A percentile compares a stretch with the other conserved stretches of the same genome.
Evolutionary conservation across 2,797 vertebrate genomes (phyloP).

Genomic region (Micropoecilia bifurca): DNA sequence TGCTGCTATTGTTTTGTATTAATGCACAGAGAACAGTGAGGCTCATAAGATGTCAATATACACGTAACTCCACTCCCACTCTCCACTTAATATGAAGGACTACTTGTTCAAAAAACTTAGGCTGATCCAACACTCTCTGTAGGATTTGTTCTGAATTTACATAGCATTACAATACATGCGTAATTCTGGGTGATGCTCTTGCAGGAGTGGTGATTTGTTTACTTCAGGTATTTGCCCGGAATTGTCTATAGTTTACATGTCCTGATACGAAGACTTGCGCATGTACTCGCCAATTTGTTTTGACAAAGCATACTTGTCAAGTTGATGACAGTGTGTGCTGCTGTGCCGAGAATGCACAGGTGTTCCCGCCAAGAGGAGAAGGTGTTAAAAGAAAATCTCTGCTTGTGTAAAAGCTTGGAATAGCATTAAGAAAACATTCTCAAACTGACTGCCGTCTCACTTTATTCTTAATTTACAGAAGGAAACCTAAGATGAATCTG

Average conservation of each 20-base stretch:
- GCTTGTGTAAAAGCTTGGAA: constrained; percentile 1
- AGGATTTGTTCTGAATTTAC: neutral
- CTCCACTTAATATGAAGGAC: neutral
- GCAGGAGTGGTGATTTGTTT: neutral
- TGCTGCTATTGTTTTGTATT: neutral
- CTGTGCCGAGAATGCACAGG: neutral
- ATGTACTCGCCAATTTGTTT: neutral
- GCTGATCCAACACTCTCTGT: neutral
- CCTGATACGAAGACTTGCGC: neutral
- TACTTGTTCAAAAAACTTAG: neutral
- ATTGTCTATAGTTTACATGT: neutral
- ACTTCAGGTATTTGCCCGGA: neutral
- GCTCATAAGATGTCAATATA: neutral
- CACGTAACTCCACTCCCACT: neutral
- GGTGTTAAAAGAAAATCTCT: neutral
- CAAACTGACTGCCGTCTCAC: neutral
- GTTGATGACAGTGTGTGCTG: neutral
- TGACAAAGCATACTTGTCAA: constrained; percentile 5
- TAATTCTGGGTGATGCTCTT: neutral
- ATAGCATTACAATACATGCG: neutral
- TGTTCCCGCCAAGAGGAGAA: constrained; percentile 3
- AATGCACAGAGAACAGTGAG: neutral
- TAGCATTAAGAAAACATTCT: neutral
- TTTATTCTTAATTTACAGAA: constrained; percentile 3
- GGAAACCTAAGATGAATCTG: neutral